Base-by-base conservation (phyloP, 2,113 vertebrate genomes). In the Irena cyanogastra region DNA sequence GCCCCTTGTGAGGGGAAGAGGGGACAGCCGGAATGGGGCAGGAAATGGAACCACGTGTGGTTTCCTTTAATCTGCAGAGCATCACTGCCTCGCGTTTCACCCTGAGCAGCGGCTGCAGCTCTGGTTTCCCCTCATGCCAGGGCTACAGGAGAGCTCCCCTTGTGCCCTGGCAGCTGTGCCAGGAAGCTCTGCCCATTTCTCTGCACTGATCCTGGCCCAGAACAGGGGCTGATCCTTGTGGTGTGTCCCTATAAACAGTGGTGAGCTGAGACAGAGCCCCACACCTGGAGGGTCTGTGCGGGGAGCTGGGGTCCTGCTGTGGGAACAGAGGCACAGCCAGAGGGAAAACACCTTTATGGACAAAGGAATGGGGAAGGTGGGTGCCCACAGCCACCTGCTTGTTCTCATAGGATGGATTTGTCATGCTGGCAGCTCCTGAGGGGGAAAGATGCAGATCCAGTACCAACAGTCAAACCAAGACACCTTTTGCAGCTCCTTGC, bases 41-140 rank as follows among this genome's bases (percentile, higher is more conserved):
- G 93, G 94, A 95, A 96, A 91, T 50, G 0, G 12, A 94, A 42
- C 41, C 11, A 14, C 18, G 57, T 35, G 93, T 79, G 94, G 87
- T 82, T 95, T 89, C 74, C 66, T 94, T 84, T 56, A 3, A 79
- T 87, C 65, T 82, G 72, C 71, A 88, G 68, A 81, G 69, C 89
- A 49, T 66, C 87, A 15, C 44, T 41, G 37, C 4, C 8, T 54
- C 19, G 31, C 16, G 5, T 91, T 95, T 91, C 94, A 71, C 93
- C 94, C 94, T 87, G 89, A 94, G 64, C 64, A 82, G 89, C 1
- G 0, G 64, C 23, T 89, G 83, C 91, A 59, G 72, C 42, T 89
- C 56, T 35, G 56, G 56, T 68, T 89, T 93, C 83, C 72, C 79
- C 66, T 74, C 52, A 6, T 47, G 74, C 33, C 89, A 50, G 22